Conservation (phyloP, 2,797 vertebrate genomes). For the Diceros bicornis region DNA sequence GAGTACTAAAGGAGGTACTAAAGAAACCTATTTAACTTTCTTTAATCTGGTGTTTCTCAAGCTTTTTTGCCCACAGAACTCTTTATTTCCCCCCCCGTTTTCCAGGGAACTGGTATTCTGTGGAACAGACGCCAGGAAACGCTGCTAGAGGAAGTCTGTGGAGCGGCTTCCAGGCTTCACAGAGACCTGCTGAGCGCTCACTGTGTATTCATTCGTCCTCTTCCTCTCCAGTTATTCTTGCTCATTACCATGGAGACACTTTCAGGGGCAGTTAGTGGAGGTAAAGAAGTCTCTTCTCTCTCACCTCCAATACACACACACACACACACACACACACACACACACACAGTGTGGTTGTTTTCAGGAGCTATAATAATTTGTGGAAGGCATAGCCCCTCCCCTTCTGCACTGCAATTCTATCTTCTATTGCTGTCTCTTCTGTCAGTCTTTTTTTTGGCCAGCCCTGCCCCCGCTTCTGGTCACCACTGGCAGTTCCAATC, state of each 20-base stretch:
- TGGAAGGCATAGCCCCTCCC: not conserved
- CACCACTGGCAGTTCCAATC: not conserved
- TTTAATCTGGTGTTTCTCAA: not conserved
- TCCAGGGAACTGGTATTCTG: not conserved
- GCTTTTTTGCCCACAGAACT: not conserved
- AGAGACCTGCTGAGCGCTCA: not conserved
- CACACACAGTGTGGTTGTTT: not conserved
- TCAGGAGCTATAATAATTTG: not conserved
- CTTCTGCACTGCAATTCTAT: not conserved
- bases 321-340: not conserved
- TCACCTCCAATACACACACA: not conserved
- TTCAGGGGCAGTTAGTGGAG: conserved; percentile 23
- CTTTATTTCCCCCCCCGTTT: not conserved
- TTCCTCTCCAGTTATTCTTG: not conserved
- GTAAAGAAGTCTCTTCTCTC: not conserved
- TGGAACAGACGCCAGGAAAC: not conserved
- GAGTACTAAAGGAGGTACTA: not conserved
- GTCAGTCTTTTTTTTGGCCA: not conserved
- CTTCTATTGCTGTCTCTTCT: not conserved
- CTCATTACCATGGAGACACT: conserved; percentile 61
- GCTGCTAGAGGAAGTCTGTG: not conserved
- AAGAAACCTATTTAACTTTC: not conserved
- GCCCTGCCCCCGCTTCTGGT: not conserved
- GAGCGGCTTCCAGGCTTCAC: not conserved
- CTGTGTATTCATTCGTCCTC: not conserved